These are phyloP conservation scores for Poecilia wingei DNA, from an alignment of 2,797 vertebrate genomes.

Conservation along the genomic window DNA sequence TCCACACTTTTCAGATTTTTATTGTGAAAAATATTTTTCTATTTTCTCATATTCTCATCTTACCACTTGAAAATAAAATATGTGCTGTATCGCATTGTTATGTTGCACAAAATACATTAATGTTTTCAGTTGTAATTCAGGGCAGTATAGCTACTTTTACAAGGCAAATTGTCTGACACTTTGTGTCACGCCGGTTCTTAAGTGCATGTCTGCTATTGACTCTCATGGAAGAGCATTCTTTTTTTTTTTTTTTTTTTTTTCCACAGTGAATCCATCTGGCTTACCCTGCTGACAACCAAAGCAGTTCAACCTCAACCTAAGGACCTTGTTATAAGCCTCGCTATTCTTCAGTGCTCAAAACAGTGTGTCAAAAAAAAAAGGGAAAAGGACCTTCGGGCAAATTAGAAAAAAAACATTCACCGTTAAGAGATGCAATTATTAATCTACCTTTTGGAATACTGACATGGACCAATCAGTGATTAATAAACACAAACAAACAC, in stretches of 20 bases:
- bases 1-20: background rate
- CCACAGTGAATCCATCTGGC: conserved; percentile 1
- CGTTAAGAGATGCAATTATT: conserved; percentile 10
- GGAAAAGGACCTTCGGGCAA: conserved; percentile 14
- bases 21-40: background rate
- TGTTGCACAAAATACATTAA: background rate
- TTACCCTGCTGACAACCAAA: conserved; percentile 42
- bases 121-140: background rate
- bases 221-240: conserved; percentile 24
- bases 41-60: background rate
- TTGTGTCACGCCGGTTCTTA: conserved; percentile 42
- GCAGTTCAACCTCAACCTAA: conserved; percentile 39
- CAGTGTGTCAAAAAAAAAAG: conserved; percentile 25
- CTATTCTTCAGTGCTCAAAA: conserved; percentile 45
- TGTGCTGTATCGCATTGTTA: background rate
- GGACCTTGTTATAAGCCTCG: conserved; percentile 40
- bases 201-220: conserved; percentile 49
- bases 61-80: background rate
- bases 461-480: conserved; percentile 29
- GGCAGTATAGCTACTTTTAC: background rate
- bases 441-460: conserved; percentile 27
- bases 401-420: conserved; percentile 25
- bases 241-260: conserved; percentile 14
- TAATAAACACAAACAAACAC: conserved; percentile 45
- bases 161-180: background rate